Base-by-base conservation (phyloP, 2,113 vertebrate species). In the Lepidiolamprologus cunningtoni region DNA sequence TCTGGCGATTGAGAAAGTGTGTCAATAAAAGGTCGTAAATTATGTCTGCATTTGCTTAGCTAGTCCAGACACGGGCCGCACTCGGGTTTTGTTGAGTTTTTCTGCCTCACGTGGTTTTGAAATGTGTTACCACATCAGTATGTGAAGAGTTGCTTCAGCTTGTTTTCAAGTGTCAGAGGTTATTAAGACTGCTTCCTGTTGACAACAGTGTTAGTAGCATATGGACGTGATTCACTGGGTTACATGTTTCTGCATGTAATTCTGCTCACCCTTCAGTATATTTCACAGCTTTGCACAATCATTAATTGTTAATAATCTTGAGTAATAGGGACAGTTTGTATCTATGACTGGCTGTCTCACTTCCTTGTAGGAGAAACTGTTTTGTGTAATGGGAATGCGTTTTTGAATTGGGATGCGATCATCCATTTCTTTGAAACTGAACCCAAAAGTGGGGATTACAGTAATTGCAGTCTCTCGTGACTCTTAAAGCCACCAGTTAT, bases 381-480 rank as follows among this genome's bases (percentile, higher is more conserved):
- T 87, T 61, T 82, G 88, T 88, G 57, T 81, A 23, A 88, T 37
- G 28, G 85, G 84, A 86, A 90, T 76, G 92, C 78, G 31, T 88
- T 87, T 84, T 3, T 83, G 66, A 76, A 89, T 85, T 79, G 87
- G 61, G 83, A 89, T 82, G 85, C 37, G 16, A 91, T 89, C 91
- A 45, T 33, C 82, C 79, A 58, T 86, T 88, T 86, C 73, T 91
- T 91, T 92, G 91, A 91, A 89, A 89, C 5, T 82, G 79, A 91
- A 92, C 85, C 90, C 84, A 86, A 87, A 86, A 87, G 71, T 80
- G 54, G 81, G 87, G 90, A 95, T 94, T 91, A 94, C 84, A 86
- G 84, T 90, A 93, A 94, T 92, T 91, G 81, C 82, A 79, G 87
- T 45, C 58, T 54, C 91, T 90, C 7, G 12, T 91, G 90, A 87